These are phyloP conservation scores for Dolichallabes microphthalmus DNA, from an alignment of 2,113 vertebrate genomes.

Conservation along the genomic window DNA sequence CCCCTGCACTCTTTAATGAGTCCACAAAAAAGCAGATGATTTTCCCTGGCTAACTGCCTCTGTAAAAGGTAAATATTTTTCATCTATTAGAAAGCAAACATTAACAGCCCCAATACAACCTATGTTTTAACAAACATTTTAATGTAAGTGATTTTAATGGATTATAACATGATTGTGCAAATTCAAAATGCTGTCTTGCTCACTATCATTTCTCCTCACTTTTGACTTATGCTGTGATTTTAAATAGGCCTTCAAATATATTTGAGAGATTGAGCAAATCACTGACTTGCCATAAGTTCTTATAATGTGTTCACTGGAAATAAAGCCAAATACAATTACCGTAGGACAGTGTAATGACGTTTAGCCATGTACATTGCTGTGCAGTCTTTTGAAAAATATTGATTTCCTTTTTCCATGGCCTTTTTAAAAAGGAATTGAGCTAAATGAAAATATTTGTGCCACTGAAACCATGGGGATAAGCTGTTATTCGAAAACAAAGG, in stretches of 20 bases:
- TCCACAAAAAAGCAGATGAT: constrained; percentile 67
- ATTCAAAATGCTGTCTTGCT: constrained; percentile 9
- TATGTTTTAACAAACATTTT: constrained; percentile 24
- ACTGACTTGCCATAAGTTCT: constrained; percentile 26
- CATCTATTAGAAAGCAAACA: constrained; percentile 36
- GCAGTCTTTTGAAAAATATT: constrained; percentile 38
- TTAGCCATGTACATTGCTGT: constrained; percentile 36
- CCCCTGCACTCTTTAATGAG: constrained; percentile 59
- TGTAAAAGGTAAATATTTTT: constrained; percentile 44
- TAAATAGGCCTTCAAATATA: not conserved
- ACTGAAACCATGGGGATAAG: constrained; percentile 45
- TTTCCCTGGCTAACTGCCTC: constrained; percentile 60
- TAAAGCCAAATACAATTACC: constrained; percentile 41
- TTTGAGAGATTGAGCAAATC: constrained; percentile 13
- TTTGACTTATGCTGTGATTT: constrained; percentile 20
- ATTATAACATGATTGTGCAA: not conserved
- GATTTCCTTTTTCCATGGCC: constrained; percentile 46
- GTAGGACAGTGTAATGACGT: constrained; percentile 39
- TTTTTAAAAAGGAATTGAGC: constrained; percentile 45
- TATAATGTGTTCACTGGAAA: constrained; percentile 37
- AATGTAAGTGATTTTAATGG: not conserved
- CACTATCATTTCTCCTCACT: constrained; percentile 7
- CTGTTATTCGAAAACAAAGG: constrained; percentile 44
- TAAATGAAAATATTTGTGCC: constrained; percentile 55
- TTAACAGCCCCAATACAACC: constrained; percentile 24